A percentile compares a stretch with the other conserved stretches of the same genome.
Conservation (phyloP, 2,113 vertebrate species). For the Bungarus multicinctus region DNA sequence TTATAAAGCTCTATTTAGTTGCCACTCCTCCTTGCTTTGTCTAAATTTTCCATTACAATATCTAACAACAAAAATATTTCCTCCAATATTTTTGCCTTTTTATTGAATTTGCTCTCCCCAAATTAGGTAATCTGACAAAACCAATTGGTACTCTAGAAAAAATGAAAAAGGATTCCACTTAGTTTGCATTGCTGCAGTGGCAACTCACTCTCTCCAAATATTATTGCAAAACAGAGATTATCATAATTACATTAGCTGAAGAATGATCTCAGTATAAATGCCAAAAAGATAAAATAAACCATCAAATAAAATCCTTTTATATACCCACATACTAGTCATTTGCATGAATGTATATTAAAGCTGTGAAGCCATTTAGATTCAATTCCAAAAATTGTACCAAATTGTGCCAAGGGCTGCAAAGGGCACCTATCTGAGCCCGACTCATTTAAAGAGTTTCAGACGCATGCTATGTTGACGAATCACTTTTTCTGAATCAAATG, state of each 20-base stretch:
- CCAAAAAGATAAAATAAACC: neutral
- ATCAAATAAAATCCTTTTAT: slow-evolving; percentile 17
- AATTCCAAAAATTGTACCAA: neutral
- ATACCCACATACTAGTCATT: neutral
- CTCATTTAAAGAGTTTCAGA: neutral
- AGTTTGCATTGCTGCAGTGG: neutral
- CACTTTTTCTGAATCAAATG: neutral
- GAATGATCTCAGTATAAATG: neutral
- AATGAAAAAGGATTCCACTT: neutral
- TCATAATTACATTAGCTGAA: slow-evolving; percentile 13
- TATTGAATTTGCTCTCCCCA: neutral
- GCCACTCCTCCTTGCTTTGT: neutral
- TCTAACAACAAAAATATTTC: neutral
- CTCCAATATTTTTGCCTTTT: neutral
- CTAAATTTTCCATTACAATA: neutral
- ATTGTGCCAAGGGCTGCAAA: neutral
- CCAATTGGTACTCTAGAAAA: neutral
- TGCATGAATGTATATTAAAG: neutral
- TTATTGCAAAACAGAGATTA: slow-evolving; percentile 7
- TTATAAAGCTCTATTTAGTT: neutral
- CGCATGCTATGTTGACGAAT: neutral
- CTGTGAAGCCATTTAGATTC: neutral
- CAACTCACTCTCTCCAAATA: neutral
- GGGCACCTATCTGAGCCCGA: neutral
- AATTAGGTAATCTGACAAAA: neutral